Evolutionary conservation across 1,140 invertebrate species (phyloP).

Genomic region (Drosophila malerkotliana): DNA sequence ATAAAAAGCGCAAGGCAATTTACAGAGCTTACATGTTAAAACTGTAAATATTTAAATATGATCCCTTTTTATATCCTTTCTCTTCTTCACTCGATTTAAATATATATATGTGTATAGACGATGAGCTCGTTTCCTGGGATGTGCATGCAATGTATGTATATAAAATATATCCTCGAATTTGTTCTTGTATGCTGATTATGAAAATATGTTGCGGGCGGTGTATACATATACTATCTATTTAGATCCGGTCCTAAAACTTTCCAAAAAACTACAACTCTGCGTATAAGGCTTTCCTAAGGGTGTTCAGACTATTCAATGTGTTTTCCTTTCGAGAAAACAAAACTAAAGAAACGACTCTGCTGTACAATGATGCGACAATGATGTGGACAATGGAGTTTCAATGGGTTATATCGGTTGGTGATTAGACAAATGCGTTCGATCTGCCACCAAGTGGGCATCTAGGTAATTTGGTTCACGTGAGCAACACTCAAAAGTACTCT

Average conservation of each 20-base stretch:
- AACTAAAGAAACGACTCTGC: constrained; percentile 20
- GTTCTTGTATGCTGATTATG: constrained; percentile 38
- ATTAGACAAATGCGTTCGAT: constrained; percentile 42
- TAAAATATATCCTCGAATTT: constrained; percentile 39
- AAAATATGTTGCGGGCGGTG: constrained; percentile 46
- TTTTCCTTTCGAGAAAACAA: constrained; percentile 28
- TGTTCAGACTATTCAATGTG: constrained; percentile 71
- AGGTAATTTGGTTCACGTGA: constrained; percentile 46
- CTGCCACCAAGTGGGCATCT: constrained; percentile 18
- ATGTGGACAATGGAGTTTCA: constrained; percentile 7
- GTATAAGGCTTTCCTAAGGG: constrained; percentile 47
- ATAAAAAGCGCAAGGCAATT: constrained; percentile 44
- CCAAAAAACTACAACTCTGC: constrained; percentile 68
- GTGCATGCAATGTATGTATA: constrained; percentile 48
- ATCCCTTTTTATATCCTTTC: constrained; percentile 8
- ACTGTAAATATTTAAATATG: constrained; percentile 61
- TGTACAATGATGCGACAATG: constrained; percentile 17
- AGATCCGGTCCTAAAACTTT: constrained; percentile 51
- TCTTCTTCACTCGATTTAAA: constrained; percentile 13
- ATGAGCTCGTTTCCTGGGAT: constrained; percentile 54
- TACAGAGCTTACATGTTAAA: constrained; percentile 63
- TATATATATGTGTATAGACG: constrained; percentile 1
- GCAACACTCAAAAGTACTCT: constrained; percentile 32
- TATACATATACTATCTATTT: constrained; percentile 59
- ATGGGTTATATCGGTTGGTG: constrained; percentile 22